Conservation (phyloP, 2,113 vertebrate species). For the Uropsilus gracilis region DNA sequence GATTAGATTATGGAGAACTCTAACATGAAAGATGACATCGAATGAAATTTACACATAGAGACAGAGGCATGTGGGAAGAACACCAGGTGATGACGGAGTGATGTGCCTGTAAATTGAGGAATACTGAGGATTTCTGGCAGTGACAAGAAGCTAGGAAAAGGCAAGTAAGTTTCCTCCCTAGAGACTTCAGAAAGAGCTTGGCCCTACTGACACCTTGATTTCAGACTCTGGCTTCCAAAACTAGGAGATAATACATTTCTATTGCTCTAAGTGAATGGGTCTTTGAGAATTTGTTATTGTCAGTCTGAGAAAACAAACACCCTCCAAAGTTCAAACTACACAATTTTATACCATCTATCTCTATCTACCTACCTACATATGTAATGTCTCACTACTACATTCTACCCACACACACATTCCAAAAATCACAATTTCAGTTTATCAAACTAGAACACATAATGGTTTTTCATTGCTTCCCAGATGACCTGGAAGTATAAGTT, state of each 20-base stretch:
- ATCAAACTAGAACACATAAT: neutral
- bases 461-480: neutral
- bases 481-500: neutral
- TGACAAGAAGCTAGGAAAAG: neutral
- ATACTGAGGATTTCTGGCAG: neutral
- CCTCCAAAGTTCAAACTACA: neutral
- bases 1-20: neutral
- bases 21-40: neutral
- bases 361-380: neutral
- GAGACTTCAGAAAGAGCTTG: neutral
- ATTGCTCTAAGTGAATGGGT: neutral
- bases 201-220: neutral
- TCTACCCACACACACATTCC: neutral
- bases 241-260: neutral
- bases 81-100: neutral
- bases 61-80: neutral
- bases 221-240: neutral
- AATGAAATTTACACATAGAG: neutral
- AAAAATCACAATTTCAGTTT: neutral
- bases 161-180: rapidly evolving
- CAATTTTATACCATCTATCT: neutral
- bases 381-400: neutral
- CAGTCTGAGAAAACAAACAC: neutral
- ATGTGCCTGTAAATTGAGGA: neutral
- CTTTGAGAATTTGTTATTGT: neutral